phyloP scores from a whole-genome alignment of 2,113 vertebrate species.

The Stegastes partitus region DNA sequence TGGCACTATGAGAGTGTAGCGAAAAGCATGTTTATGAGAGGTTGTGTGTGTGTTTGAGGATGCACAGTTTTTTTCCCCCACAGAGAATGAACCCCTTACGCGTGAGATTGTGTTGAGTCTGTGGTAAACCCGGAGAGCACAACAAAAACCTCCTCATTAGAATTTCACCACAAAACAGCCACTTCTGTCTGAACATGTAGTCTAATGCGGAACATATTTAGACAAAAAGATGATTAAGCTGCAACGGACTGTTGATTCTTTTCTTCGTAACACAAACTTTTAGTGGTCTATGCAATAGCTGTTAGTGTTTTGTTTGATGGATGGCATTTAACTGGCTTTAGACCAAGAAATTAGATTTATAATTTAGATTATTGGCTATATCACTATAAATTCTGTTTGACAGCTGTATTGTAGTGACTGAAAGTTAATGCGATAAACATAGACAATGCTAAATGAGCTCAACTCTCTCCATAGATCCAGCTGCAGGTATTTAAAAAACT shows the following conservation, averaged over 20 bases:
- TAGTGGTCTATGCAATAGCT: too few relatives aligned
- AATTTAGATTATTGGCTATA: background rate
- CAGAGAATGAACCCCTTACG: background rate
- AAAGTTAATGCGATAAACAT: background rate
- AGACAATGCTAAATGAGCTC: too few relatives aligned
- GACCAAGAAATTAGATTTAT: background rate
- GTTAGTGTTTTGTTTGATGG: background rate
- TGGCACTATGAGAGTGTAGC: background rate
- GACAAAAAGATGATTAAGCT: constrained; percentile 17
- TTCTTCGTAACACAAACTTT: background rate
- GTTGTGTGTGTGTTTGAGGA: constrained; percentile 25
- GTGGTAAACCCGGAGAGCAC: constrained; percentile 5
- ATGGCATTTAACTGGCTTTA: too few relatives aligned
- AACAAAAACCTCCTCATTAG: background rate
- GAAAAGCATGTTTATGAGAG: background rate
- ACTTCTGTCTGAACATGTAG: background rate
- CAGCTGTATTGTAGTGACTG: background rate
- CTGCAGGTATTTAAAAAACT: too few relatives aligned
- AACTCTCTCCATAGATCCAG: too few relatives aligned
- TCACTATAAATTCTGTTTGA: background rate
- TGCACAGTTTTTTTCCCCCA: background rate
- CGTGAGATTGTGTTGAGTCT: constrained; percentile 3
- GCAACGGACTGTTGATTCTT: background rate
- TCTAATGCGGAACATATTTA: constrained; percentile 11
- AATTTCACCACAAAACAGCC: constrained; percentile 14